Base-by-base conservation (phyloP, 2,113 vertebrate genomes). In the Chaenogobius annularis region DNA sequence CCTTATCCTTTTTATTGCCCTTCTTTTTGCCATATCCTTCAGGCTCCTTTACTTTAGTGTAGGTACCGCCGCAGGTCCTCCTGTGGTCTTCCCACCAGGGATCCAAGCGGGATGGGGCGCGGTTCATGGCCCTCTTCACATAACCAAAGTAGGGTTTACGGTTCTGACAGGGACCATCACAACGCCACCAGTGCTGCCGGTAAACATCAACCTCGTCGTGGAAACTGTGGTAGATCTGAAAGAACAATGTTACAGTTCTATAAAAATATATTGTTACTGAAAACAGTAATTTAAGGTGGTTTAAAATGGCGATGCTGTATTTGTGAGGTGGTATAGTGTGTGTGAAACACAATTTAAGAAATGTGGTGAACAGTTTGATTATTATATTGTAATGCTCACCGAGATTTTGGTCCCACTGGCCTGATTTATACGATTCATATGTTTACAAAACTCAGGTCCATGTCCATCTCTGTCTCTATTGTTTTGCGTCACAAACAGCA, bases 141-240 rank as follows among this genome's bases (percentile, higher is more conserved):
- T 94, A 99, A 1, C 98, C 98, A 0, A 94, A 95, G 65, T 94
- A 98, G 0, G 97, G 98, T 0, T 72, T 92, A 19, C 86, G 93
- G 13, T 62, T 81, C 66, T 88, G 96, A 77, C 98, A 99, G 0
- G 97, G 96, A 1, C 97, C 98, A 0, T 91, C 66, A 78, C 98
- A 99, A 0, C 93, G 93, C 98, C 98, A 99, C 98, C 98, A 99
- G 85, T 99, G 97, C 77, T 94, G 95, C 20, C 96, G 95, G 82
- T 99, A 99, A 26, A 91, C 86, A 5, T 98, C 94, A 0, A 99
- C 94, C 86, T 99, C 98, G 1, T 97, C 92, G 0, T 96, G 88
- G 84, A 99, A 99, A 26, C 76, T 82, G 66, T 99, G 98, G 87
- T 93, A 96, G 59, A 99, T 73, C 98, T 99, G 88, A 61, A 2